Base-by-base conservation (phyloP, 2,888 invertebrate genomes). In the Harpagoxenus sublaevis region DNA sequence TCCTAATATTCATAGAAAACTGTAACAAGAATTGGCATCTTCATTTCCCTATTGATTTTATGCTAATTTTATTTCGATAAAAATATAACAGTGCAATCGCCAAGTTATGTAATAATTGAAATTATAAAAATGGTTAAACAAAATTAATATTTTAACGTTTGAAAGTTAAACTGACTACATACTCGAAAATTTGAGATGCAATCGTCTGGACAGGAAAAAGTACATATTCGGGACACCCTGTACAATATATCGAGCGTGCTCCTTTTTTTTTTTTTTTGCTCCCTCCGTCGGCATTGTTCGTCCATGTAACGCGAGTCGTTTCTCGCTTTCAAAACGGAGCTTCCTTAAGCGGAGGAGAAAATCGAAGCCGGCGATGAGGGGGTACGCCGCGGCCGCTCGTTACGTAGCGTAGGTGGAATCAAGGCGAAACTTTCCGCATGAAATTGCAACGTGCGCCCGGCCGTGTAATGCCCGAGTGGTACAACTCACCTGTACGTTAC, bases 401-500 rank as follows among this genome's bases (percentile, higher is more conserved):
- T 68, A 70, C 83, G 83, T 83, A 74, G 83, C 83, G 83, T 83
- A 74, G 83, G 85, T 83, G 68, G 83, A 83, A 85, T 85, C 85
- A 75, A 78, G 85, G 77, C 85, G 78, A 83, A 85, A 83, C 83
- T 85, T 83, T 77, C 74, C 79, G 60, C 68, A 60, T 45, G 73
- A 86, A 85, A 79, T 83, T 74, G 65, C 65, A 83, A 48, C 73
- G 60, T 70, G 79, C 65, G 74, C 71, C 77, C 77, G 68, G 77
- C 77, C 57, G 83, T 66, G 75, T 70, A 78, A 66, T 83, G 74
- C 73, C 66, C 70, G 77, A 78, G 68, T 70, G 83, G 60, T 70
- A 68, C 83, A 45, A 85, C 91, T 92, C 86, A 93, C 92, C 91
- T 91, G 86, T 84, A 78, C 74, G 88, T 92, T 92, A 91, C 88